Percentiles rank a stretch among this genome's conserved stretches.
Conservation (phyloP, 2,797 vertebrate species). For the Scomberomorus guttatus region DNA sequence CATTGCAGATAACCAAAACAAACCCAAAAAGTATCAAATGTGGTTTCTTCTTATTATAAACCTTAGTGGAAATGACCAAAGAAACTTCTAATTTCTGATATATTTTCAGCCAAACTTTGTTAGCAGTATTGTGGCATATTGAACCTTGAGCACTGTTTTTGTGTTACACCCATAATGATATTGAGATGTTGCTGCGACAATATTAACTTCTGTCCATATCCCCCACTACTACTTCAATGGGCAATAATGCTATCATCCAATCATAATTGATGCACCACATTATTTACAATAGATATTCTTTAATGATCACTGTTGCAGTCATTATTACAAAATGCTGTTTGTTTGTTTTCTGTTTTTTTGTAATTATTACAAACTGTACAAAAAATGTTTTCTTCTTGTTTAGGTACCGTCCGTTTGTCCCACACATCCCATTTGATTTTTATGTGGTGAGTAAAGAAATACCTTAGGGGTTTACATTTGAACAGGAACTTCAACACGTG, state of each 20-base stretch:
- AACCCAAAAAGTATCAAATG: background rate
- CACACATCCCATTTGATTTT: constrained; percentile 98
- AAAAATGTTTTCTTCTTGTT: constrained; percentile 20
- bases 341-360: background rate
- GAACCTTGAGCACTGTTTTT: background rate
- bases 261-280: background rate
- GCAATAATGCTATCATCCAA: background rate
- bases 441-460: constrained; percentile 91
- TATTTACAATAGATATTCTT: background rate
- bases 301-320: background rate
- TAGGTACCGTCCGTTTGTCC: constrained; percentile 97
- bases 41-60: background rate
- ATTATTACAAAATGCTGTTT: background rate
- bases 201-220: too few relatives aligned
- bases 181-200: too few relatives aligned
- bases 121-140: background rate
- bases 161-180: background rate
- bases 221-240: background rate
- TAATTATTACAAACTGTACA: too few relatives aligned
- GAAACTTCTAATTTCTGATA: background rate
- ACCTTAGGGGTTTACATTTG: too few relatives aligned
- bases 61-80: background rate
- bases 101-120: background rate
- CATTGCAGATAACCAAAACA: too few relatives aligned
- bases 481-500: too few relatives aligned